A percentile compares a stretch with the other conserved stretches of the same genome.
phyloP scores from a whole-genome alignment of 2,888 invertebrate genomes.

The Dusona sp. region DNA sequence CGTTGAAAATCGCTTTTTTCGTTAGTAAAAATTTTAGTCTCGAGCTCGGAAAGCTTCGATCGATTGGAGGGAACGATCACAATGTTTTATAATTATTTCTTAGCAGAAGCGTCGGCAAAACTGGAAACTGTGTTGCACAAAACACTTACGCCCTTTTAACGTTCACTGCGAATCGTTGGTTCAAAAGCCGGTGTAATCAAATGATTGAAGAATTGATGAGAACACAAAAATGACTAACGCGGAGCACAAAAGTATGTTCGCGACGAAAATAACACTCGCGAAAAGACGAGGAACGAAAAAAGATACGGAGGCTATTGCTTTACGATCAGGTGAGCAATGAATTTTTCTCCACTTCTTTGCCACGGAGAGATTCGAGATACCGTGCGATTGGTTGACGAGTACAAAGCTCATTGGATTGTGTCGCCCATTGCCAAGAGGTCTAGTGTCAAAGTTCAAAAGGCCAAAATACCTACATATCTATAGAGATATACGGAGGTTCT shows the following conservation, averaged over 20 bases:
- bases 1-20: too few species aligned
- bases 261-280: not conserved
- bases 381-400: slow-evolving; percentile 26
- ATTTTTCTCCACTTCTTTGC: not conserved
- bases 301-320: not conserved
- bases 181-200: not conserved
- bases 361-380: not conserved
- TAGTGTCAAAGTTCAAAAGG: slow-evolving; percentile 11
- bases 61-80: not conserved
- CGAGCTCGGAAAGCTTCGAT: not conserved
- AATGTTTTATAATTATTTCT: not conserved
- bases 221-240: not conserved
- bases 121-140: not conserved
- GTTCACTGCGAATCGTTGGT: not conserved
- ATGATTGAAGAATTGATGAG: not conserved
- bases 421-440: slow-evolving; percentile 34
- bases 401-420: slow-evolving; percentile 9
- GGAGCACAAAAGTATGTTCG: not conserved
- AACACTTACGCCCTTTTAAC: not conserved
- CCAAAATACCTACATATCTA: not conserved
- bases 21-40: not conserved
- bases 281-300: not conserved
- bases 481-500: slow-evolving; percentile 18
- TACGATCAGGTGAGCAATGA: slow-evolving; percentile 10
- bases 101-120: not conserved